Percentiles rank a stretch among this genome's conserved stretches.
Evolutionary conservation across 2,888 invertebrate genomes (phyloP).

Genomic region (Leucoptera coffeella): DNA sequence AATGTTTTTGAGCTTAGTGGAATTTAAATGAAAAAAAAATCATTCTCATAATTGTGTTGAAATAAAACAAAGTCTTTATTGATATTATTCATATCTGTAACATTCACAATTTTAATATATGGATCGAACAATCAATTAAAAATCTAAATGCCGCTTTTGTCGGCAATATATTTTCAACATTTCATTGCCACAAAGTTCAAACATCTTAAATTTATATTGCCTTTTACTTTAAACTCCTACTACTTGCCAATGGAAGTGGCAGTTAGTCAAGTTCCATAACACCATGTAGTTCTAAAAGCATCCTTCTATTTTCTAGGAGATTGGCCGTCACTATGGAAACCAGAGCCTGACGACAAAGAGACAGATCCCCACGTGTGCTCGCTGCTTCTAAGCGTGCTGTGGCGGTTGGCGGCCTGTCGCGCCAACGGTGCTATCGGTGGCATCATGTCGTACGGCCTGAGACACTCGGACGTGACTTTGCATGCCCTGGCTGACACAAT

Average conservation of each 20-base stretch:
- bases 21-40: too few relatives aligned
- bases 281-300: neutral
- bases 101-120: neutral
- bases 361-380: slow-evolving; percentile 37
- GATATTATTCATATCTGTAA: neutral
- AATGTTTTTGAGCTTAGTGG: neutral
- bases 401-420: slow-evolving; percentile 65
- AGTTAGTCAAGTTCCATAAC: too few relatives aligned
- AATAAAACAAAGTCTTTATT: neutral
- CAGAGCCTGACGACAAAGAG: slow-evolving; percentile 12
- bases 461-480: slow-evolving; percentile 81
- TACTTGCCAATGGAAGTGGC: too few relatives aligned
- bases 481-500: slow-evolving; percentile 88
- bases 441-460: slow-evolving; percentile 77
- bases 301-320: slow-evolving; percentile 16
- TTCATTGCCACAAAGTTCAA: too few relatives aligned
- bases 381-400: slow-evolving; percentile 48
- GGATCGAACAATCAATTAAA: neutral
- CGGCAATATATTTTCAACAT: too few relatives aligned
- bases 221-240: too few relatives aligned
- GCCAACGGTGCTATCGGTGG: slow-evolving; percentile 72
- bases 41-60: too few relatives aligned
- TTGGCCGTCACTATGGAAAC: slow-evolving; percentile 22
- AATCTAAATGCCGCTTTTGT: neutral
- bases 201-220: too few relatives aligned